phyloP scores from a whole-genome alignment of 2,888 invertebrate genomes.

The Unio delphinus region DNA sequence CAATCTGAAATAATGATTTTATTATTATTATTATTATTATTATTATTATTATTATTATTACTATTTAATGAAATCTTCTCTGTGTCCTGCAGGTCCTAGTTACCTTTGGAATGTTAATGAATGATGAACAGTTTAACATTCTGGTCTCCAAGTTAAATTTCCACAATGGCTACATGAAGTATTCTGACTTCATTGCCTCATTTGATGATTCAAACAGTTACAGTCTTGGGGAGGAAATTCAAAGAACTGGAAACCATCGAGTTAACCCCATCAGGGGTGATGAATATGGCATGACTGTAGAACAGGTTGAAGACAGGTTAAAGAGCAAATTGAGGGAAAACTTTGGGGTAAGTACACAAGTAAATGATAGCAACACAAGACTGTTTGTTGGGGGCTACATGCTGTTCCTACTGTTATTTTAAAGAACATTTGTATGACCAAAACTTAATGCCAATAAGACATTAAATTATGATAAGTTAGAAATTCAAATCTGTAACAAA shows the following conservation, averaged over 20 bases:
- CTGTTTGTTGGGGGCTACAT: too few relatives aligned
- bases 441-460: too few relatives aligned
- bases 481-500: too few relatives aligned
- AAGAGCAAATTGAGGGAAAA: slow-evolving; percentile 65
- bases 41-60: neutral
- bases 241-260: slow-evolving; percentile 60
- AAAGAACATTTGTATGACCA: too few relatives aligned
- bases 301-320: slow-evolving; percentile 60
- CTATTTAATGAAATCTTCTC: neutral
- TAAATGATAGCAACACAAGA: neutral
- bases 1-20: too few relatives aligned
- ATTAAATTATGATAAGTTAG: too few relatives aligned
- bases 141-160: slow-evolving; percentile 58
- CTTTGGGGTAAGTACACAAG: slow-evolving; percentile 60
- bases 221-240: slow-evolving; percentile 46
- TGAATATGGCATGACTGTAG: slow-evolving; percentile 62
- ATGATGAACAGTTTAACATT: slow-evolving; percentile 61
- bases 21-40: neutral
- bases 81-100: slow-evolving; percentile 52
- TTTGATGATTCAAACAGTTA: slow-evolving; percentile 61
- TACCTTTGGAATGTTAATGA: slow-evolving; percentile 58
- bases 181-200: slow-evolving; percentile 61
- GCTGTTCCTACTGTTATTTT: too few relatives aligned
- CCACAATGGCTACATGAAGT: slow-evolving; percentile 57
- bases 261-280: slow-evolving; percentile 68